Evolutionary conservation across 92 coral and sea anemone genomes (phyloP).

Genomic region (Palythoa caribaeorum): DNA sequence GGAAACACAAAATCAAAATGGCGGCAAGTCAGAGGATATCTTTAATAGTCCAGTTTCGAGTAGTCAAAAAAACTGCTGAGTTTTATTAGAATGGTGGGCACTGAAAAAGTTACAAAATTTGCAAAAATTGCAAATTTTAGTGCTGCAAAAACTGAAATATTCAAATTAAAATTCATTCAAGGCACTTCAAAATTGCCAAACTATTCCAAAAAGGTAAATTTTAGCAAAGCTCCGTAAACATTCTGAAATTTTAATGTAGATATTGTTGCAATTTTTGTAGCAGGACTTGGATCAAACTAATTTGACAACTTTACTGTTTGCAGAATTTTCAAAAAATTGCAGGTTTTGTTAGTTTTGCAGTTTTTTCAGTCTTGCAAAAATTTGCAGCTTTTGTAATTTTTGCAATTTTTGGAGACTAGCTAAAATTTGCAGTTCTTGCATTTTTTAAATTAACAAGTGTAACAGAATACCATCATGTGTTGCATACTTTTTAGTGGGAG

Average conservation of each 20-base stretch:
- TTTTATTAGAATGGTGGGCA: no score
- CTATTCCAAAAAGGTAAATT: not conserved
- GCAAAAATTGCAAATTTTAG: no score
- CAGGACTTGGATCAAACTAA: not conserved
- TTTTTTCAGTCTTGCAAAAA: not conserved
- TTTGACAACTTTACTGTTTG: not conserved
- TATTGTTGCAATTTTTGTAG: not conserved
- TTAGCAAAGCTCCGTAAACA: not conserved
- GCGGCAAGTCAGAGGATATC: no score
- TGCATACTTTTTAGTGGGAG: slow-evolving; percentile 8
- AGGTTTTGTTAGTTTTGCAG: not conserved
- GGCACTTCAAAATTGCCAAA: not conserved
- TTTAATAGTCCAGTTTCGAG: no score
- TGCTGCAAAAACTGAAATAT: no score
- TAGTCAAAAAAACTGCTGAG: no score
- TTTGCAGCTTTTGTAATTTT: not conserved
- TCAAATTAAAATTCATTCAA: no score
- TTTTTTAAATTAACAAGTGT: not conserved
- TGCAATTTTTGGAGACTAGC: not conserved
- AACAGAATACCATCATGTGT: not conserved
- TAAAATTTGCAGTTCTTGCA: slow-evolving; percentile 3
- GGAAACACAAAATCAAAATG: no score
- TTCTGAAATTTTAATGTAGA: not conserved
- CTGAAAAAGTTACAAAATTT: no score
- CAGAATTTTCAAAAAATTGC: not conserved